Conservation (phyloP, 2,797 vertebrate species). For the Cygnus olor region DNA sequence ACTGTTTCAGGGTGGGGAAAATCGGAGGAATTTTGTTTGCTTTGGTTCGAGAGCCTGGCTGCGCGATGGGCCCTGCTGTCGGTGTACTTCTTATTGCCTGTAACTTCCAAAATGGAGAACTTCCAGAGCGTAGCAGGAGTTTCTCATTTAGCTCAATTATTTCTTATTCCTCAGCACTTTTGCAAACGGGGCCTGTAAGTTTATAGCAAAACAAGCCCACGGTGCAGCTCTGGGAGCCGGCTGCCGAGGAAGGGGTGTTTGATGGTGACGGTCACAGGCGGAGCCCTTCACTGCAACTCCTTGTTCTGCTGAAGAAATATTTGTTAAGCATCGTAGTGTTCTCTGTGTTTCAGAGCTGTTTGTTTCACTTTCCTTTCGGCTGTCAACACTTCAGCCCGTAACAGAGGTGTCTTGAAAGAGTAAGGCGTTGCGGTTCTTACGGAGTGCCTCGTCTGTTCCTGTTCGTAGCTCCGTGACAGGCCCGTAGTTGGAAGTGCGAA, state of each 20-base stretch:
- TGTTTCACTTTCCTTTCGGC: conserved; percentile 65
- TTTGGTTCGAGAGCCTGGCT: not conserved
- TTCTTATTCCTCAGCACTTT: not conserved
- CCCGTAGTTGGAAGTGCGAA: not conserved
- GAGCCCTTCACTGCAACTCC: conserved; percentile 43
- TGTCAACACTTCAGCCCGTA: conserved; percentile 52
- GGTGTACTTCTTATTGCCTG: not conserved
- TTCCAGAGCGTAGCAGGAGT: not conserved
- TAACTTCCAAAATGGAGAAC: not conserved
- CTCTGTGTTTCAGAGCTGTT: conserved; percentile 46
- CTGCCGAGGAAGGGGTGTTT: not conserved
- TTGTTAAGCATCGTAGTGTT: conserved; percentile 40
- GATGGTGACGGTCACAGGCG: not conserved
- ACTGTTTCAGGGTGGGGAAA: not conserved
- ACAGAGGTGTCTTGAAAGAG: too few species aligned
- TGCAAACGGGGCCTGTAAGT: not conserved
- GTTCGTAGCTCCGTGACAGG: not conserved
- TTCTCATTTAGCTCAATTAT: not conserved
- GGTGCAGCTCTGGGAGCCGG: not conserved
- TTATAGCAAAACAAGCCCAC: not conserved
- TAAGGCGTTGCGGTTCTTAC: not conserved
- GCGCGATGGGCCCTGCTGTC: not conserved
- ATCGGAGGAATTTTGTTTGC: not conserved
- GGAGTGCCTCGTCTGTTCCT: conserved; percentile 17
- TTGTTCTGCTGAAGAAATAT: conserved; percentile 14